phyloP scores from a whole-genome alignment of 2,888 invertebrate species.

The Homarus gammarus region DNA sequence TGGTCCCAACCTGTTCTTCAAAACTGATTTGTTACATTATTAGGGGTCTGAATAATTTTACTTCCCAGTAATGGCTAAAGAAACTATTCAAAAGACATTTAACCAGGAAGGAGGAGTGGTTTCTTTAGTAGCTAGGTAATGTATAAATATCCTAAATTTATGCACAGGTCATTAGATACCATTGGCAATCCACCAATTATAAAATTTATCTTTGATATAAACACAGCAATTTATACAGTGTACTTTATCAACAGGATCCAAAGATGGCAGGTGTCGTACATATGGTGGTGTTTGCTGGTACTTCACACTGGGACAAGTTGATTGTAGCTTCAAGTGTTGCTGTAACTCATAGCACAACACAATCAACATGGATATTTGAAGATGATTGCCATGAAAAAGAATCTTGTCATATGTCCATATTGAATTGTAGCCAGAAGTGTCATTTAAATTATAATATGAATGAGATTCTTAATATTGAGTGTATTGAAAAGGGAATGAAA shows the following conservation, averaged over 20 bases:
- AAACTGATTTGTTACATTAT: too few species aligned
- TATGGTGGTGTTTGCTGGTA: conserved; percentile 10
- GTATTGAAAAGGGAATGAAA: not conserved
- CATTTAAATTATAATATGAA: not conserved
- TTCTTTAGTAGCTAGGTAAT: too few species aligned
- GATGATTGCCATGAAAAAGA: not conserved
- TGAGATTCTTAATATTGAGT: not conserved
- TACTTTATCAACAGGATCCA: not conserved
- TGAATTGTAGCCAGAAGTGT: not conserved
- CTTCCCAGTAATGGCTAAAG: too few species aligned
- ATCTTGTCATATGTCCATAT: not conserved
- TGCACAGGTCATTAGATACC: too few species aligned
- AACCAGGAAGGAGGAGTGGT: too few species aligned
- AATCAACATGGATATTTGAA: not conserved
- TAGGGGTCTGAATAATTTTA: too few species aligned
- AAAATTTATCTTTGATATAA: too few species aligned
- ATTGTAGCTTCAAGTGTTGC: not conserved
- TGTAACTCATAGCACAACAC: not conserved
- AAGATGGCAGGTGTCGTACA: conserved; percentile 9
- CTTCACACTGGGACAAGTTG: conserved; percentile 22
- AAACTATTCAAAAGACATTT: too few species aligned
- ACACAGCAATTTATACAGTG: not conserved
- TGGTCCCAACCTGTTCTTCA: too few species aligned
- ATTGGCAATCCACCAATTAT: too few species aligned
- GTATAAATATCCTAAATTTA: too few species aligned